Conservation (phyloP, 2,797 vertebrate species). For the Sebastes iracundus region DNA sequence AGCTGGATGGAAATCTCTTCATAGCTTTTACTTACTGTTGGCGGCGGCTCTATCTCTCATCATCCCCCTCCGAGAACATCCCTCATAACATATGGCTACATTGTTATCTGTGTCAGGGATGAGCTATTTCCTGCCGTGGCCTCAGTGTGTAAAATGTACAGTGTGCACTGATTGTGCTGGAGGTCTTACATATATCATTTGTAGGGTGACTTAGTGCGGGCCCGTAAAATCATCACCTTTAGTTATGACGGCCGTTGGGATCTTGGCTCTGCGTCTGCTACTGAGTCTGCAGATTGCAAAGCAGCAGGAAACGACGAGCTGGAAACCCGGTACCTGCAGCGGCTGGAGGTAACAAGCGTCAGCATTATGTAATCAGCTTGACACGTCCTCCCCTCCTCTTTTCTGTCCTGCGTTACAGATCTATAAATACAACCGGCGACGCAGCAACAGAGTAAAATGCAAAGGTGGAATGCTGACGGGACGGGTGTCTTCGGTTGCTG, state of each 20-base stretch:
- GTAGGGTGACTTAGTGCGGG: neutral
- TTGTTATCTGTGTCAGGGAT: constrained; percentile 49
- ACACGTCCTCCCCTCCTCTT: neutral
- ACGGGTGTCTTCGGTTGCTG: constrained; percentile 43
- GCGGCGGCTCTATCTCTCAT: constrained; percentile 21
- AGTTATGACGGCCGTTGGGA: constrained; percentile 22
- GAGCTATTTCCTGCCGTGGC: constrained; percentile 52
- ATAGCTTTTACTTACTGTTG: neutral
- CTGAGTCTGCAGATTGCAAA: constrained; percentile 35
- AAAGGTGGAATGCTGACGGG: constrained; percentile 51
- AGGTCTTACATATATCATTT: constrained; percentile 2
- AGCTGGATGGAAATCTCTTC: constrained; percentile 39
- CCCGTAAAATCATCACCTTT: constrained; percentile 66
- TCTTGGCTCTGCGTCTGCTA: constrained; percentile 6
- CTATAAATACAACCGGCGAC: constrained; percentile 67
- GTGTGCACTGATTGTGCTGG: constrained; percentile 12
- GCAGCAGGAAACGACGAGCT: constrained; percentile 22
- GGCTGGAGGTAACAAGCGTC: constrained; percentile 55
- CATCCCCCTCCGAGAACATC: constrained; percentile 24
- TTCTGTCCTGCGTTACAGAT: constrained; percentile 19
- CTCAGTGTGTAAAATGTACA: constrained; percentile 4
- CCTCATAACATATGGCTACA: constrained; percentile 33
- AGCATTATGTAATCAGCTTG: constrained; percentile 63
- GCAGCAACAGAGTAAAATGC: constrained; percentile 50
- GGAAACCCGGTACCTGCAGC: constrained; percentile 46